Evolutionary conservation across 1,140 invertebrate species (phyloP), one percentile per base, ranked within the genome.

Genomic region (Danaus melanippus): DNA sequence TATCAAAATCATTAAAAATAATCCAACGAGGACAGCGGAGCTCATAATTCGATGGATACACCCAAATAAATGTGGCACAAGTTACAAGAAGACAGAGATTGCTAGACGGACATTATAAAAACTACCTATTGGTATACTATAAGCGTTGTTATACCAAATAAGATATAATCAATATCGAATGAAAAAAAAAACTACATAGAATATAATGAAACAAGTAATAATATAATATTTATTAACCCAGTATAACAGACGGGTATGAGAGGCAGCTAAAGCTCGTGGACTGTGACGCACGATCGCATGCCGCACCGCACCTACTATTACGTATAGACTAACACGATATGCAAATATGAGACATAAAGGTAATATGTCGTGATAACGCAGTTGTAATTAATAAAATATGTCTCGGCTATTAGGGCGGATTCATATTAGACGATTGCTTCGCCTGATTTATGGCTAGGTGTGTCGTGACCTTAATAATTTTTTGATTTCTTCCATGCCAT

Each of bases 331-430:
- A 71, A 70, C 72, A 77, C 76, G 74, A 75, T 82, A 84, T 84
- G 81, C 81, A 82, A 84, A 84, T 84, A 84, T 78, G 69, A 66
- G 65, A 82, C 77, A 80, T 82, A 84, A 84, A 84, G 71, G 74
- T 77, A 76, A 84, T 83, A 80, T 80, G 74, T 80, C 76, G 76
- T 84, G 76, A 82, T 82, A 82, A 64, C 71, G 65, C 52, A 48
- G 61, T 55, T 58, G 76, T 81, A 81, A 84, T 84, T 84, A 84
- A 84, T 84, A 84, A 81, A 80, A 84, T 84, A 81, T 74, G 76
- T 77, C 64, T 72, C 64, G 58, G 60, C 63, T 67, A 74, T 68
- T 70, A 71, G 75, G 75, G 78, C 62, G 78, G 75, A 74, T 68
- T 71, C 59, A 67, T 77, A 69, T 73, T 80, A 74, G 69, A 62